phyloP scores from a whole-genome alignment of 2,888 invertebrate genomes.

The Cloeon dipterum region DNA sequence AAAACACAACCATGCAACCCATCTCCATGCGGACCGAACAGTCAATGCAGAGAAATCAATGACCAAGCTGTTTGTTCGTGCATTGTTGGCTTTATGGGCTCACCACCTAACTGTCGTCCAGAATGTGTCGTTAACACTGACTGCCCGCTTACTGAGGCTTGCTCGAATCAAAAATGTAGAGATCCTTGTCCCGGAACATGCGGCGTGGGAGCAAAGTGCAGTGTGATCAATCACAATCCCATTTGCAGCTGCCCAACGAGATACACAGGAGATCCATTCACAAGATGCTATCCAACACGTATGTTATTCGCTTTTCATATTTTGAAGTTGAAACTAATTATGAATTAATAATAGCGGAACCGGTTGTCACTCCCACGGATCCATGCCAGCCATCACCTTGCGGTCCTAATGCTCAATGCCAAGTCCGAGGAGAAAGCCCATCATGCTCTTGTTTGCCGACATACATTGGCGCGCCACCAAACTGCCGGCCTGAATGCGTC shows the following conservation, averaged over 20 bases:
- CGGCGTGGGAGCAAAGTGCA: constrained; percentile 43
- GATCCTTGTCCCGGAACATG: constrained; percentile 63
- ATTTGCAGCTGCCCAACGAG: constrained; percentile 48
- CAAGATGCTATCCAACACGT: constrained; percentile 30
- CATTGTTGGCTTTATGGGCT: constrained; percentile 42
- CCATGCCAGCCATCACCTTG: constrained; percentile 39
- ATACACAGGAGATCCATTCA: constrained; percentile 52
- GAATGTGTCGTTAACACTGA: constrained; percentile 50
- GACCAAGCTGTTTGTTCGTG: constrained; percentile 48
- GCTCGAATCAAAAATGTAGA: constrained; percentile 44
- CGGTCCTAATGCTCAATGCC: constrained; percentile 30
- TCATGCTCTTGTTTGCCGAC: constrained; percentile 17
- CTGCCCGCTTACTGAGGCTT: constrained; percentile 42
- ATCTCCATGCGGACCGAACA: constrained; percentile 19
- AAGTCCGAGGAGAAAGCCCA: constrained; percentile 12
- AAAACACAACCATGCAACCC: constrained; percentile 39
- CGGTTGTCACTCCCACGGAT: constrained; percentile 1
- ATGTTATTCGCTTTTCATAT: constrained; percentile 1
- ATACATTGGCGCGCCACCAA: constrained; percentile 18
- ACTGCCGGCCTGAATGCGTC: constrained; percentile 37
- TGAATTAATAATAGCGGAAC: background rate
- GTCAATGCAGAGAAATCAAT: constrained; percentile 24
- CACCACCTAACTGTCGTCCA: constrained; percentile 36
- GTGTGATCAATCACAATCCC: constrained; percentile 53
- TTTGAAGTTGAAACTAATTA: background rate